Evolutionary conservation across 2,113 vertebrate species (phyloP).

Genomic region (Litocranius walleri): DNA sequence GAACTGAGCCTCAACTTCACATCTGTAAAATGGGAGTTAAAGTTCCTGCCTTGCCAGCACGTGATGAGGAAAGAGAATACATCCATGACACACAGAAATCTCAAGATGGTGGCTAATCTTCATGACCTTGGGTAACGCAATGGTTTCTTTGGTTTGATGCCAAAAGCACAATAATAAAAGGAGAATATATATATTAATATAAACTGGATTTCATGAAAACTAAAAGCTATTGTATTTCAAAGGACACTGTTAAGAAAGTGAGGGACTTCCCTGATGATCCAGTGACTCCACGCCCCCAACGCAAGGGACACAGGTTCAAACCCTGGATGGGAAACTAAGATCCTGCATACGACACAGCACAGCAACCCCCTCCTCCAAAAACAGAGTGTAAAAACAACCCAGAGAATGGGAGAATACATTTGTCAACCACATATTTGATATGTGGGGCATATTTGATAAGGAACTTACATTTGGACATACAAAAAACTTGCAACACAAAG

Average conservation of each 20-base stretch:
- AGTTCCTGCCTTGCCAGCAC: not conserved
- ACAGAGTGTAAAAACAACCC: not conserved
- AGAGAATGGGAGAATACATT: not conserved
- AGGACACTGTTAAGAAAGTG: not conserved
- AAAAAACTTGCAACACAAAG: not conserved
- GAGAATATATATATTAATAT: not conserved
- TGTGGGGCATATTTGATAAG: not conserved
- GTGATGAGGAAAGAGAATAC: not conserved
- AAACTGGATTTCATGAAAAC: not conserved
- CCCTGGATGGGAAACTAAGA: not conserved
- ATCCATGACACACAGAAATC: not conserved
- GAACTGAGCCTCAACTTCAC: not conserved
- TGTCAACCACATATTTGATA: not conserved
- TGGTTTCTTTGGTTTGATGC: not conserved
- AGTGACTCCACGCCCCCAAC: not conserved
- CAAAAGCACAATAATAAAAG: not conserved
- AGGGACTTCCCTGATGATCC: not conserved
- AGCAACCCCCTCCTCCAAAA: rapidly evolving
- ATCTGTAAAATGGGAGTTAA: not conserved
- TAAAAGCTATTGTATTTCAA: not conserved
- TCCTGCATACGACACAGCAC: not conserved
- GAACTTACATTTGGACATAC: not conserved
- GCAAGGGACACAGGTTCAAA: not conserved
- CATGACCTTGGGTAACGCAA: not conserved
- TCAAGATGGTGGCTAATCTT: not conserved